Percentiles rank a stretch among this genome's conserved stretches.
Evolutionary conservation across 2,888 invertebrate genomes (phyloP).

Genomic region (Mactromeris polynyma): DNA sequence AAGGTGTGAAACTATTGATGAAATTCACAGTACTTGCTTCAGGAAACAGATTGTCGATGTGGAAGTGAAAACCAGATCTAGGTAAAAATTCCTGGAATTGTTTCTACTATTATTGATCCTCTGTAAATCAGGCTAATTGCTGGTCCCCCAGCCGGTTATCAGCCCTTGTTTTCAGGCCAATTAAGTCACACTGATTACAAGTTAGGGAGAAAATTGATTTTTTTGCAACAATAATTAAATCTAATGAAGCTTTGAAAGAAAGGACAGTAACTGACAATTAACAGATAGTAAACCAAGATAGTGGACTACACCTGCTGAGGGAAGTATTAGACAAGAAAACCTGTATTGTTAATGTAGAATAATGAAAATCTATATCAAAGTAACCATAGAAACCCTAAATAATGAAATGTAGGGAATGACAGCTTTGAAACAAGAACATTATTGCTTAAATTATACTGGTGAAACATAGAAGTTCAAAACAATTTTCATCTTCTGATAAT

Average conservation of each 20-base stretch:
- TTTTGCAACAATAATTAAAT: neutral
- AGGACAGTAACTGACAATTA: neutral
- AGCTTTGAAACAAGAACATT: too few relatives aligned
- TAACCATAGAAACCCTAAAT: neutral
- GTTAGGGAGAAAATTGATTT: neutral
- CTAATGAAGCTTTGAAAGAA: neutral
- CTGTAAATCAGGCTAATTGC: neutral
- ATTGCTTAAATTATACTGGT: too few relatives aligned
- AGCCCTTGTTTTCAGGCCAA: neutral
- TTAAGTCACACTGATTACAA: constrained; percentile 8
- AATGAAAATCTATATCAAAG: neutral
- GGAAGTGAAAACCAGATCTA: neutral
- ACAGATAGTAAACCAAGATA: neutral
- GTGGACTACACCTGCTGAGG: neutral
- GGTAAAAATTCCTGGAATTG: neutral
- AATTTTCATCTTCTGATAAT: too few relatives aligned
- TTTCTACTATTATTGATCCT: neutral
- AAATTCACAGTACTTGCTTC: neutral
- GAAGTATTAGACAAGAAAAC: neutral
- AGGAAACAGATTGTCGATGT: neutral
- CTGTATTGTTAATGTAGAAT: neutral
- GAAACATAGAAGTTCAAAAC: too few relatives aligned
- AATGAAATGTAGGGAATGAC: neutral
- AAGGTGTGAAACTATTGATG: neutral
- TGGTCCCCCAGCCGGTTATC: neutral